Conservation (phyloP, 2,113 vertebrate genomes). For the Onychostoma macrolepis region DNA sequence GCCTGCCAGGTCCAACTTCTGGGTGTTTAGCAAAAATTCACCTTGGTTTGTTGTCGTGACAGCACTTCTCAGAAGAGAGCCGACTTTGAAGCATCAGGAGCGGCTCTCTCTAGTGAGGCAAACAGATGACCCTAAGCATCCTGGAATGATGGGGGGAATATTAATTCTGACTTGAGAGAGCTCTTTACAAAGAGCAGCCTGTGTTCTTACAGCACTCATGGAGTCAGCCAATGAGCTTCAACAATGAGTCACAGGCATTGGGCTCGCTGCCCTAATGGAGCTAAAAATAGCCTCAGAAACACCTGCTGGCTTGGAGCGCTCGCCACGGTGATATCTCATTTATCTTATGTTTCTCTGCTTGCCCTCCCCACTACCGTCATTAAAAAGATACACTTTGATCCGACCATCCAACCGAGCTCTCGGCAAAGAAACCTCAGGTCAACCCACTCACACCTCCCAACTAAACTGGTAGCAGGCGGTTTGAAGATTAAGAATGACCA, state of each 20-base stretch:
- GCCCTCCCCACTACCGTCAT: slow-evolving; percentile 65
- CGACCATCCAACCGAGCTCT: slow-evolving; percentile 59
- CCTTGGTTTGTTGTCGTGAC: slow-evolving; percentile 2
- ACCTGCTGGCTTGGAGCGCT: slow-evolving; percentile 71
- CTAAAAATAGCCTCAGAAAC: slow-evolving; percentile 77
- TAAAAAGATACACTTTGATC: slow-evolving; percentile 73
- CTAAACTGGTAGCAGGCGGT: slow-evolving; percentile 9
- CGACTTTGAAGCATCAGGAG: neutral
- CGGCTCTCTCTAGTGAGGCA: neutral
- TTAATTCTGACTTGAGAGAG: slow-evolving; percentile 37
- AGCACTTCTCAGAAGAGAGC: neutral
- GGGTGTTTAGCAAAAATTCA: slow-evolving; percentile 13
- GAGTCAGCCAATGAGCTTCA: slow-evolving; percentile 68
- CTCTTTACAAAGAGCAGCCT: slow-evolving; percentile 36
- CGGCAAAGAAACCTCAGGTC: slow-evolving; percentile 59
- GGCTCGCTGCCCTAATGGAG: slow-evolving; percentile 67
- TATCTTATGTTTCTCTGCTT: slow-evolving; percentile 71
- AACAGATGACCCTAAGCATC: neutral
- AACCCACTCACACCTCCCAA: slow-evolving; percentile 39
- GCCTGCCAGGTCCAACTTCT: neutral
- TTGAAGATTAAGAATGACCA: neutral
- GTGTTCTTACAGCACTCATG: slow-evolving; percentile 61
- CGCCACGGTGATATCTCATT: slow-evolving; percentile 72
- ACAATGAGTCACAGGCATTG: slow-evolving; percentile 67
- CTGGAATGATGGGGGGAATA: neutral